Conservation (phyloP, 1,140 invertebrate species). For the Tetragnatha versicolor region DNA sequence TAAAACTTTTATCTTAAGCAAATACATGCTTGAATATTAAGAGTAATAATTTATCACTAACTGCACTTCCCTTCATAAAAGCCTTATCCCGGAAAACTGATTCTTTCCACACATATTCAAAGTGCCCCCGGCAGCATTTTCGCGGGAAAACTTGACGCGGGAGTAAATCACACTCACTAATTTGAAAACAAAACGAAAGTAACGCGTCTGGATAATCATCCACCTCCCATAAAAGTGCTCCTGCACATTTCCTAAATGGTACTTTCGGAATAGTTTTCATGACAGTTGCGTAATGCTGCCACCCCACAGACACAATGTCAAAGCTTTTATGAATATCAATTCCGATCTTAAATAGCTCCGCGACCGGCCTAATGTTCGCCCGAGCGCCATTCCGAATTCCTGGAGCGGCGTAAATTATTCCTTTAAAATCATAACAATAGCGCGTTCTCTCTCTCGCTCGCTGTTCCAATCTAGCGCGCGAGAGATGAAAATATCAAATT, state of each 20-base stretch:
- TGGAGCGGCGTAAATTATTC: not conserved
- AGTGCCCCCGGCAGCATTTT: not conserved
- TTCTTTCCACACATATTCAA: not conserved
- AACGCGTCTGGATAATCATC: too few species aligned
- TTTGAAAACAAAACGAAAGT: too few species aligned
- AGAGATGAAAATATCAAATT: slow-evolving; percentile 17
- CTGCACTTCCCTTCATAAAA: too few species aligned
- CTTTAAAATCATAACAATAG: slow-evolving; percentile 7
- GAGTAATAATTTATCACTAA: too few species aligned
- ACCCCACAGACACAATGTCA: not conserved
- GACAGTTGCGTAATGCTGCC: too few species aligned
- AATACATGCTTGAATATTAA: too few species aligned
- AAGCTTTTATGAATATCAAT: slow-evolving; percentile 6
- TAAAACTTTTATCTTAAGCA: too few species aligned
- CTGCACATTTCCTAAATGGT: not conserved
- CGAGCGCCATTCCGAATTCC: slow-evolving; percentile 1
- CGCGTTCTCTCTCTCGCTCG: too few species aligned
- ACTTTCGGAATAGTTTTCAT: not conserved
- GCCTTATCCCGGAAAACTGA: too few species aligned
- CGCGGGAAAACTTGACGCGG: not conserved
- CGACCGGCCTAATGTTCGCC: not conserved
- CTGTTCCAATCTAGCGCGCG: not conserved
- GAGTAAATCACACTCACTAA: too few species aligned
- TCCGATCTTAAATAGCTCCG: not conserved
- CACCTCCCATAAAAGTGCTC: not conserved